Evolutionary conservation across 2,113 vertebrate genomes (phyloP).

Genomic region (Donacobius atricapilla): DNA sequence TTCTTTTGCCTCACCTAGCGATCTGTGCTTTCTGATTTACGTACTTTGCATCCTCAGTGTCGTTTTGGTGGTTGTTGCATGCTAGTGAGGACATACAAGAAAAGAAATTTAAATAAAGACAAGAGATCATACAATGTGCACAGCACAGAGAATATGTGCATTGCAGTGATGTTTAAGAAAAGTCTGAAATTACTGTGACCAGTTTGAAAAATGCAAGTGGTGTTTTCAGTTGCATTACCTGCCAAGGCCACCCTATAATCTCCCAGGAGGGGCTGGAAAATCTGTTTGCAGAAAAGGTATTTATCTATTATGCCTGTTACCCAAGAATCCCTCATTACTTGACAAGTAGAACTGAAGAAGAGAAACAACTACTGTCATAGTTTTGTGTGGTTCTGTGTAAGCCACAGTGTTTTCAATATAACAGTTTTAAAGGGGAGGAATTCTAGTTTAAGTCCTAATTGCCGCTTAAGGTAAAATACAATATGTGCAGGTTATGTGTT

Average conservation of each 20-base stretch:
- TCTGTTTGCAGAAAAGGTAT: neutral
- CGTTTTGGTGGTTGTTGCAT: neutral
- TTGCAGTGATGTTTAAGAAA: neutral
- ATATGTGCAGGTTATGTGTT: neutral
- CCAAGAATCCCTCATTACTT: neutral
- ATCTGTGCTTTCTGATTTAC: neutral
- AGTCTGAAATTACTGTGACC: neutral
- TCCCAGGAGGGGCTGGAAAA: neutral
- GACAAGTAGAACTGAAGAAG: neutral
- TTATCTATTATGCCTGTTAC: neutral
- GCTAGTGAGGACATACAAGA: neutral
- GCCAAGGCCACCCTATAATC: neutral
- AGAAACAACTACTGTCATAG: neutral
- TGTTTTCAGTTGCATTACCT: neutral
- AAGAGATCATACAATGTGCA: neutral
- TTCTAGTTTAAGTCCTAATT: neutral
- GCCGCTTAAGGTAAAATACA: neutral
- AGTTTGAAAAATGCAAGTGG: neutral
- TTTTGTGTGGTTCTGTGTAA: neutral
- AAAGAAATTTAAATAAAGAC: neutral
- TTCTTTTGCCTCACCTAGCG: neutral
- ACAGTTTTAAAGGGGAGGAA: neutral
- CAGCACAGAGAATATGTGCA: neutral
- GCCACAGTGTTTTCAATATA: neutral
- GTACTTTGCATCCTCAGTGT: neutral